Percentiles rank a stretch among this genome's conserved stretches.
These are phyloP conservation scores for Trypoxylus dichotomus DNA, from an alignment of 1,140 invertebrate genomes.

Conservation along the genomic window DNA sequence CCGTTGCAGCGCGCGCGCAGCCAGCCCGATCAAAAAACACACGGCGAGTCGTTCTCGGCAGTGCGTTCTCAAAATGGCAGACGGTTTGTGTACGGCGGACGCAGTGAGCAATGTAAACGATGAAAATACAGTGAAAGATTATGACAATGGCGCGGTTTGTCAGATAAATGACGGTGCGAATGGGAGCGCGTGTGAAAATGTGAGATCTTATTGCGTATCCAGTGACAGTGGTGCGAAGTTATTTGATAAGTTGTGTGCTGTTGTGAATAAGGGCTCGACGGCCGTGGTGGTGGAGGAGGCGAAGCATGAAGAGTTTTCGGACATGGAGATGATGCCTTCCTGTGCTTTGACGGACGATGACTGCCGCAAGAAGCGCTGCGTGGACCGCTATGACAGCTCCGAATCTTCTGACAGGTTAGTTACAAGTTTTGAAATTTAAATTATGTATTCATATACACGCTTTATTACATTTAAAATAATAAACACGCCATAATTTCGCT, in stretches of 20 bases:
- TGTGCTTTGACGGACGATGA: slow-evolving; percentile 51
- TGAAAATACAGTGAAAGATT: slow-evolving; percentile 44
- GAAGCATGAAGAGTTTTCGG: slow-evolving; percentile 47
- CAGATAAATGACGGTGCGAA: slow-evolving; percentile 48
- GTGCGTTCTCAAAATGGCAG: slow-evolving; percentile 55
- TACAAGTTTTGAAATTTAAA: not conserved
- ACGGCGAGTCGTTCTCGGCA: slow-evolving; percentile 44
- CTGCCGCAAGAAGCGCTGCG: slow-evolving; percentile 78
- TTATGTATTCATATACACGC: not conserved
- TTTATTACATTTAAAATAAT: not conserved
- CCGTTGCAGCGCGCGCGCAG: slow-evolving; percentile 37
- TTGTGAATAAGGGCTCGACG: slow-evolving; percentile 30
- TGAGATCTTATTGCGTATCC: not conserved
- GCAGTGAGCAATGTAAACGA: slow-evolving; percentile 44
- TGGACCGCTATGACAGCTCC: slow-evolving; percentile 85
- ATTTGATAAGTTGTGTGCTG: slow-evolving; percentile 11
- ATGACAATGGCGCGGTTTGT: slow-evolving; percentile 41
- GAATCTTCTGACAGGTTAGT: slow-evolving; percentile 86
- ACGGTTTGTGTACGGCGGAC: slow-evolving; percentile 53
- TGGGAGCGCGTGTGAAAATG: slow-evolving; percentile 40
- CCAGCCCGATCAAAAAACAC: not conserved
- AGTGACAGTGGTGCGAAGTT: slow-evolving; percentile 8
- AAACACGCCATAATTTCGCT: not conserved
- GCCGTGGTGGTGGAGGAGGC: slow-evolving; percentile 10
- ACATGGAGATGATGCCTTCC: slow-evolving; percentile 41